These are phyloP conservation scores for Polydrusus cervinus DNA, from an alignment of 2,888 invertebrate species.

Conservation along the genomic window DNA sequence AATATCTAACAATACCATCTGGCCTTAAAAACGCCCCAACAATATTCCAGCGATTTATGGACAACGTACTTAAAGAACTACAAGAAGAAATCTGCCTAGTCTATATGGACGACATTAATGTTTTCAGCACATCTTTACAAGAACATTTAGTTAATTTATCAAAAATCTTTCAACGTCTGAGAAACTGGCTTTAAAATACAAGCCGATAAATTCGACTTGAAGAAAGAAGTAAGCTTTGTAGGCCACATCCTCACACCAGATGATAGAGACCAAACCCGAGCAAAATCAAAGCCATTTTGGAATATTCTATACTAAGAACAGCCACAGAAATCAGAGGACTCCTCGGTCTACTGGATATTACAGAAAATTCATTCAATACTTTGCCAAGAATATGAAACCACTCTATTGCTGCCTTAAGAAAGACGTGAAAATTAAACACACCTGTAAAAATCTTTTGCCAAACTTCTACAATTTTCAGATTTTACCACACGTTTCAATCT, in stretches of 20 bases:
- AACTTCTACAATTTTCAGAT: slow-evolving; percentile 54
- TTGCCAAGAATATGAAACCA: slow-evolving; percentile 35
- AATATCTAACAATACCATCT: slow-evolving; percentile 60
- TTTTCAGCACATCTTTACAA: no score
- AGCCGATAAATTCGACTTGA: slow-evolving; percentile 53
- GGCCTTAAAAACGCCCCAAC: slow-evolving; percentile 59
- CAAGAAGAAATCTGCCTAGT: no score
- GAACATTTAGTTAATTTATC: no score
- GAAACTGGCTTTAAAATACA: slow-evolving; percentile 56
- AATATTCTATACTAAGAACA: no score
- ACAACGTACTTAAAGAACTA: slow-evolving; percentile 55
- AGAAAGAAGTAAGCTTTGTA: slow-evolving; percentile 45
- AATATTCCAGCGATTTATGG: slow-evolving; percentile 61
- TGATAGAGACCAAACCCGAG: slow-evolving; percentile 40
- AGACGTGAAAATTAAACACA: slow-evolving; percentile 30
- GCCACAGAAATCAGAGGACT: slow-evolving; percentile 43
- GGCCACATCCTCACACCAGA: slow-evolving; percentile 38
- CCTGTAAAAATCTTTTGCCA: background rate
- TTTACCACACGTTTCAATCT: slow-evolving; percentile 59
- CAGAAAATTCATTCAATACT: slow-evolving; percentile 21
- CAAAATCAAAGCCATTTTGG: no score
- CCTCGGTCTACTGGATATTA: slow-evolving; percentile 36
- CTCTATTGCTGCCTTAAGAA: no score
- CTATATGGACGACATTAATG: no score
- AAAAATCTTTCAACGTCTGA: no score